phyloP scores from a whole-genome alignment of 2,797 vertebrate genomes.

The Peromyscus eremicus region DNA sequence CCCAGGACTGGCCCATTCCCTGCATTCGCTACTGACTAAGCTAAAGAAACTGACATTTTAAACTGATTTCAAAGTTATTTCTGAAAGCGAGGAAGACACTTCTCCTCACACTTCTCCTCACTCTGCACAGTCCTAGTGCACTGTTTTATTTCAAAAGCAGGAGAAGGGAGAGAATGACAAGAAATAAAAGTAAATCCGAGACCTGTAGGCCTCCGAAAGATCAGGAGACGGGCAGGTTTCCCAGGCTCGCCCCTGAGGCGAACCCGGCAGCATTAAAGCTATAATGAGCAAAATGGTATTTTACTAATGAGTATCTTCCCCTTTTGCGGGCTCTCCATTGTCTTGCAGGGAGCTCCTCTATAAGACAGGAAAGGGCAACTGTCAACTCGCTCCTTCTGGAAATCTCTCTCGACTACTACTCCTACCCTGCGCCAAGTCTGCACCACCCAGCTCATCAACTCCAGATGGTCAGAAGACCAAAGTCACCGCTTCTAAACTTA shows the following conservation, averaged over 20 bases:
- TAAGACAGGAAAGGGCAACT: conserved; percentile 65
- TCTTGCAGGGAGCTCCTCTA: conserved; percentile 62
- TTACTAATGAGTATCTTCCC: conserved; percentile 76
- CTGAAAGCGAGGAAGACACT: conserved; percentile 45
- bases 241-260: conserved; percentile 64
- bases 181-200: conserved; percentile 46
- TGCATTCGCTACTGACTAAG: not conserved
- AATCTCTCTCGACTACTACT: not conserved
- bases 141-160: conserved; percentile 14
- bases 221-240: conserved; percentile 64
- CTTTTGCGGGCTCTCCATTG: conserved; percentile 34
- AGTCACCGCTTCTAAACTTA: not conserved
- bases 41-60: conserved; percentile 51
- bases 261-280: conserved; percentile 71
- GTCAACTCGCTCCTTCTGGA: conserved; percentile 13
- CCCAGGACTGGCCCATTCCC: not conserved
- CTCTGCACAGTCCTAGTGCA: not conserved
- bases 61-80: conserved; percentile 54
- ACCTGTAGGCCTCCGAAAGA: conserved; percentile 20
- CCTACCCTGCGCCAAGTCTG: not conserved
- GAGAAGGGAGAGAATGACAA: not conserved
- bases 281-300: conserved; percentile 75
- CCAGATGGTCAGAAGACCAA: not conserved
- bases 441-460: not conserved
- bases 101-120: conserved; percentile 37